Evolutionary conservation across 2,888 invertebrate genomes (phyloP).

Genomic region (Synanthedon andrenaeformis): DNA sequence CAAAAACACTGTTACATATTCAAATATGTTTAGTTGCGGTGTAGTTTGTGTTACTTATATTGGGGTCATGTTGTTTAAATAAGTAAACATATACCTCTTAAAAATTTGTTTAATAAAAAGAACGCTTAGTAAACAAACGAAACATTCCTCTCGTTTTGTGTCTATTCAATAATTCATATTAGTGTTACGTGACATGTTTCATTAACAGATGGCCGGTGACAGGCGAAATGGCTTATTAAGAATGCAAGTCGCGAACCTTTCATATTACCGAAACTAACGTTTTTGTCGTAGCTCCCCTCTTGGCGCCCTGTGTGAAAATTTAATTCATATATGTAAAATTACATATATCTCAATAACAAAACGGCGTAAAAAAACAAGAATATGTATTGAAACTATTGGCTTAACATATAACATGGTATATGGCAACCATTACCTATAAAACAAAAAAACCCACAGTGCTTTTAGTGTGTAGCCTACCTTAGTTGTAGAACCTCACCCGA

Average conservation of each 20-base stretch:
- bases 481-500: too few relatives aligned
- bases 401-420: too few relatives aligned
- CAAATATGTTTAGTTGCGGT: too few relatives aligned
- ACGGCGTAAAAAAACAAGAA: too few relatives aligned
- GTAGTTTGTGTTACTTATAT: too few relatives aligned
- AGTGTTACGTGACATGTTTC: slow-evolving; percentile 6
- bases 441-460: too few relatives aligned
- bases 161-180: slow-evolving; percentile 8
- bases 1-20: too few relatives aligned
- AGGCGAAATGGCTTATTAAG: slow-evolving; percentile 1
- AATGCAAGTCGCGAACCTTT: not conserved
- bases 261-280: not conserved
- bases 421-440: too few relatives aligned
- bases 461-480: too few relatives aligned
- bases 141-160: not conserved
- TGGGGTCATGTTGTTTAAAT: too few relatives aligned
- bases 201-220: slow-evolving; percentile 4
- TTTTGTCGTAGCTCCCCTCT: not conserved
- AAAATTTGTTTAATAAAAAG: not conserved
- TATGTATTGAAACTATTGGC: too few relatives aligned
- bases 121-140: not conserved
- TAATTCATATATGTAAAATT: not conserved
- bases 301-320: not conserved
- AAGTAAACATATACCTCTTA: not conserved
- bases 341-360: too few relatives aligned